phyloP scores from a whole-genome alignment of 2,797 vertebrate genomes.

The Botia kubotai region DNA sequence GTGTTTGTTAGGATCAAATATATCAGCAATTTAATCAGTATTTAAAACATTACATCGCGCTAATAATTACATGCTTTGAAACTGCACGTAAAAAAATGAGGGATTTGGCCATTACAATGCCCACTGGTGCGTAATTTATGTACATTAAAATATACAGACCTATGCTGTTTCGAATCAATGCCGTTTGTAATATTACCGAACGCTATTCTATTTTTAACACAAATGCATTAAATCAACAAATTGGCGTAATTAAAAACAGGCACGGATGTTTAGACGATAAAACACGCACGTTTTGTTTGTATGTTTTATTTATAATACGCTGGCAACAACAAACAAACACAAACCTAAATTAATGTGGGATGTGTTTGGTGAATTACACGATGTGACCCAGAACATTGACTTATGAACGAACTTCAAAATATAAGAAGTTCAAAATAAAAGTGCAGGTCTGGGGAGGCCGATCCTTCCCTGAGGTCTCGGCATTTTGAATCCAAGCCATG shows the following conservation, averaged over 20 bases:
- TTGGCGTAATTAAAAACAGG: too few species aligned
- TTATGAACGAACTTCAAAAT: neutral
- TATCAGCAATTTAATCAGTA: neutral
- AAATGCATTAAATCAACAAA: neutral
- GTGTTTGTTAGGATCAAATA: neutral
- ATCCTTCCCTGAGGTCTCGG: neutral
- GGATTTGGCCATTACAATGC: too few species aligned
- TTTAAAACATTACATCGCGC: neutral
- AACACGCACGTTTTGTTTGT: too few species aligned
- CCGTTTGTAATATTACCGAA: neutral
- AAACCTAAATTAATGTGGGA: too few species aligned
- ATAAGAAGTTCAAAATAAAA: neutral
- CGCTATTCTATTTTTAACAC: neutral
- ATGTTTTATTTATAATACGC: too few species aligned
- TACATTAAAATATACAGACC: too few species aligned
- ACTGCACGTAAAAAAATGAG: neutral
- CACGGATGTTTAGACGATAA: too few species aligned
- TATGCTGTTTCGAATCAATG: too few species aligned
- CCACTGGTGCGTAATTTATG: too few species aligned
- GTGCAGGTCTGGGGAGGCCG: neutral
- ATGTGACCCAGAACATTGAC: neutral
- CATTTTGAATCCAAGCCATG: constrained; percentile 5
- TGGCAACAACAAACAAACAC: too few species aligned
- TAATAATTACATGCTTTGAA: neutral
- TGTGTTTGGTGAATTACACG: too few species aligned